Evolutionary conservation across 2,888 invertebrate species (phyloP).

Genomic region (Drosophila villosipedis): DNA sequence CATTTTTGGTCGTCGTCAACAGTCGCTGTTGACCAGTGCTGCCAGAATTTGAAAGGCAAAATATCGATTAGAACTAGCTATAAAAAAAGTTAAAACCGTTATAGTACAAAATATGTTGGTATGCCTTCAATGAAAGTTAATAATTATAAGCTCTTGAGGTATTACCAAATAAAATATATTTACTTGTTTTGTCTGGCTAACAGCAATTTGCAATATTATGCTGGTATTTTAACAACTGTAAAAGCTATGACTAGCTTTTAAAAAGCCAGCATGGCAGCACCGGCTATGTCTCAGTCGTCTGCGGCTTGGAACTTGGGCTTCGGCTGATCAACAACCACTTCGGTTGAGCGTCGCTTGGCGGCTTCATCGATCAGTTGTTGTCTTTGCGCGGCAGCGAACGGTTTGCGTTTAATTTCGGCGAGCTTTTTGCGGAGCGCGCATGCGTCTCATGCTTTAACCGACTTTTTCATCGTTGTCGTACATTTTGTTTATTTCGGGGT

Average conservation of each 20-base stretch:
- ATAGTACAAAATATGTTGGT: neutral
- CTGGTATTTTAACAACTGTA: neutral
- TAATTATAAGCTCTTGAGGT: neutral
- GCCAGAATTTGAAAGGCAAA: neutral
- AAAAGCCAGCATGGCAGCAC: constrained; percentile 9
- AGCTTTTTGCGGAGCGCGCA: constrained; percentile 27
- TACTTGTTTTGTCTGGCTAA: neutral
- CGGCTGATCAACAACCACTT: constrained; percentile 15
- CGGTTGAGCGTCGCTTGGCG: constrained; percentile 27
- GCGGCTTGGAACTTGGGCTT: constrained; percentile 23
- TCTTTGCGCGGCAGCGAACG: constrained; percentile 70
- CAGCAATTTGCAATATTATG: neutral
- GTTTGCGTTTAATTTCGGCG: constrained; percentile 48
- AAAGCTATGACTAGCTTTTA: neutral
- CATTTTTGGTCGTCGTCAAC: constrained; percentile 50
- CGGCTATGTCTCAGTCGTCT: constrained; percentile 25
- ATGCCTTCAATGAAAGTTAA: neutral
- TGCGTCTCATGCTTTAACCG: constrained; percentile 30
- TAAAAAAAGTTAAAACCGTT: neutral
- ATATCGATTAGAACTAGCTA: neutral
- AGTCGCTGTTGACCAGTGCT: constrained; percentile 9
- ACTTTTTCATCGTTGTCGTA: constrained; percentile 15
- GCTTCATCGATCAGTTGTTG: constrained; percentile 75
- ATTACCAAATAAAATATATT: neutral
- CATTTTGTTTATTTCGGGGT: constrained; percentile 21